Evolutionary conservation across 2,888 invertebrate species (phyloP), one percentile per base, ranked within the genome.

Genomic region (Troides helena): DNA sequence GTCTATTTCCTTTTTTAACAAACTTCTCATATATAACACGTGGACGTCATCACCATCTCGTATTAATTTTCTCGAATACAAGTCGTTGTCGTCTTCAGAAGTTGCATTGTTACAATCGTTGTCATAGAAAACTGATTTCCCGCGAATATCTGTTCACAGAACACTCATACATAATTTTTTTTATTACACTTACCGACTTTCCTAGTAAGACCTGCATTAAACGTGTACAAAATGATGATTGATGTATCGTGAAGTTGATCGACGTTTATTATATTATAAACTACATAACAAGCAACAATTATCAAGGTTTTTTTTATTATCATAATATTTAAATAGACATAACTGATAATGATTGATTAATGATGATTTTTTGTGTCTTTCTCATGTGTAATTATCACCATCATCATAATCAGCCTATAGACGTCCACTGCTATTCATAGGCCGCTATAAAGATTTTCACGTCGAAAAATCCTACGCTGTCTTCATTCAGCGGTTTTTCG

Each of bases 121-220:
- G 71, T 74, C 73, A 71, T 71, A 73, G 23, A 70, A 61, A 56
- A 73, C 39, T 61, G 71, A 62, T 21, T 68, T 72, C 23, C 76
- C 74, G 67, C 77, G 70, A 25, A 74, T 50, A 74, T 77, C 80
- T 77, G 78, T 74, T 74, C 14, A 75, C 67, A 62, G 61, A 74
- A 72, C 70, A 36, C 12, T n/a, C 10, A 56, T 46, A 17, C 30
- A 58, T 62, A 57, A 57, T 50, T n/a, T 53, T 23, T 23, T 58
- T 23, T n/a, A 58, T 58, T 58, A 23, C 69, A 84, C 86, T 77
- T 83, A 85, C 83, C 81, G 71, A 71, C 30, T 63, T 73, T 84
- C 83, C 83, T 80, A 79, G 88, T 72, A 59, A 88, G 89, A 87
- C 89, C 89, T 90, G 82, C 68, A 80, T 76, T 72, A 80, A 61